Conservation (phyloP, 2,888 invertebrate genomes). For the Torymus auratus region DNA sequence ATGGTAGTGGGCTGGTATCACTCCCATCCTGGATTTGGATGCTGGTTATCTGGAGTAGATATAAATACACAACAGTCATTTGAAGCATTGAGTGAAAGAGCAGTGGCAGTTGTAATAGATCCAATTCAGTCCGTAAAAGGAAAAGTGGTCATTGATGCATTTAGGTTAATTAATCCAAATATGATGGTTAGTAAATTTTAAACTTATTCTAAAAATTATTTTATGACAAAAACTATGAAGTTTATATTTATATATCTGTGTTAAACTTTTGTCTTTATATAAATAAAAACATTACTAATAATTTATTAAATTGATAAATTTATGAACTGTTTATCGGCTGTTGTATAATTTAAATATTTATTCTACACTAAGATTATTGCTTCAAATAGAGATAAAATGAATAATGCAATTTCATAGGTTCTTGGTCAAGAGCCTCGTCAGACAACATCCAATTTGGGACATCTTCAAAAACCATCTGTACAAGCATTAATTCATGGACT, state of each 20-base stretch:
- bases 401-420: constrained; percentile 65
- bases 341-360: constrained; percentile 9
- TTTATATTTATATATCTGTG: not conserved
- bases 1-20: constrained; percentile 99
- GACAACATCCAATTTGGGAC: constrained; percentile 98
- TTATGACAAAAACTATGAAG: not conserved
- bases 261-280: not conserved
- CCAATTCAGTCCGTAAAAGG: constrained; percentile 99
- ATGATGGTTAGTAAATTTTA: constrained; percentile 89
- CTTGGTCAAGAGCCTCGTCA: constrained; percentile 98
- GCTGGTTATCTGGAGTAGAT: constrained; percentile 99
- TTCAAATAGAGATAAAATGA: not conserved
- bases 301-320: too few species aligned
- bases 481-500: constrained; percentile 99
- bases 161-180: constrained; percentile 98
- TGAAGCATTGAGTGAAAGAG: constrained; percentile 97
- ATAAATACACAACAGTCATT: constrained; percentile 99
- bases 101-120: constrained; percentile 99
- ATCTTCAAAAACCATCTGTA: constrained; percentile 98
- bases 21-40: constrained; percentile 99
- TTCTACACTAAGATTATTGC: not conserved
- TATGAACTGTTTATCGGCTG: too few species aligned
- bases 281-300: not conserved
- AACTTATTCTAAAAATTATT: constrained; percentile 1
- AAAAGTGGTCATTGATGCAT: constrained; percentile 99